Evolutionary conservation across 2,888 invertebrate genomes (phyloP).

Genomic region (Diaphora mendica): DNA sequence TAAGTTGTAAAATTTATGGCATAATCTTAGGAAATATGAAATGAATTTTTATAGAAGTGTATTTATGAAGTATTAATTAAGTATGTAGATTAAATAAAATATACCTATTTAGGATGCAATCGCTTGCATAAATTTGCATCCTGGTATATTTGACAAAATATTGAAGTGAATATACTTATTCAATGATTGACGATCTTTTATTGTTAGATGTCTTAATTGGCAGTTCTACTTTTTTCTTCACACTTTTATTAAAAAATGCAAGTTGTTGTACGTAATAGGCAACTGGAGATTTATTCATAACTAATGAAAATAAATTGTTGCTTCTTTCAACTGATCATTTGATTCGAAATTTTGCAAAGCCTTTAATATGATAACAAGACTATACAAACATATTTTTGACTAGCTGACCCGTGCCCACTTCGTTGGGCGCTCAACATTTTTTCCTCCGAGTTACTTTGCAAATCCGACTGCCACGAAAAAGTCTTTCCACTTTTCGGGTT

Average conservation of each 20-base stretch:
- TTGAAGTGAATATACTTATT: not conserved
- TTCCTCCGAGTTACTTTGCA: too few species aligned
- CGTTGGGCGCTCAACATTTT: too few species aligned
- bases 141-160: not conserved
- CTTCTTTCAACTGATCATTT: too few species aligned
- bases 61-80: constrained; percentile 31
- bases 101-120: not conserved
- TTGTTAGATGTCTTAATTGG: not conserved
- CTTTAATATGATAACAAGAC: too few species aligned
- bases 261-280: not conserved
- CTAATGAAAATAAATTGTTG: too few species aligned
- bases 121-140: not conserved
- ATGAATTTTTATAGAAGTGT: constrained; percentile 21
- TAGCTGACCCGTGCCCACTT: too few species aligned
- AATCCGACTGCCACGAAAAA: too few species aligned
- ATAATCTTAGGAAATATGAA: not conserved
- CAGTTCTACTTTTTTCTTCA: not conserved
- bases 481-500: too few species aligned
- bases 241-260: not conserved
- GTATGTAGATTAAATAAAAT: not conserved
- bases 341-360: too few species aligned
- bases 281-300: too few species aligned
- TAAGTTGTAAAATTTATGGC: too few species aligned
- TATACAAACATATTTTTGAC: too few species aligned
- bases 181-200: not conserved